Percentiles rank a stretch among this genome's conserved stretches.
Evolutionary conservation across 64 coral and sea anemone species (phyloP).

Genomic region (Astreopora myriophthalma): DNA sequence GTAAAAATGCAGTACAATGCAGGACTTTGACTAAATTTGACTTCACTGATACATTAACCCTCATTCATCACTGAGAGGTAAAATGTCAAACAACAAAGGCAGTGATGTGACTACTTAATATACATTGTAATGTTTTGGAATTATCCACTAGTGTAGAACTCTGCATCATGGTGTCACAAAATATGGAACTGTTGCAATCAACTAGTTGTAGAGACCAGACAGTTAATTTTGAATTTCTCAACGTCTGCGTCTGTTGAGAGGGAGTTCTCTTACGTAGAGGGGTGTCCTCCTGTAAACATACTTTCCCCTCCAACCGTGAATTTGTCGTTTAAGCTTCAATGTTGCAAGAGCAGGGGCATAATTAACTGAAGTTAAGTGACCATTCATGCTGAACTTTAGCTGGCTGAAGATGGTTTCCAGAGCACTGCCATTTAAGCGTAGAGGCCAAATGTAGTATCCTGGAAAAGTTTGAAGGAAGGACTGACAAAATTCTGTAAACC

Average conservation of each 20-base stretch:
- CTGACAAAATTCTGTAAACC: background rate
- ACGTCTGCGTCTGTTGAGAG: background rate
- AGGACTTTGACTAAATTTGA: too few species aligned
- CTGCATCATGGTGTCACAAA: too few species aligned
- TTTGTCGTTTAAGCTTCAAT: background rate
- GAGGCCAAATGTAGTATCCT: constrained; percentile 7
- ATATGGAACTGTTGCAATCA: too few species aligned
- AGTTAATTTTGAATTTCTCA: too few species aligned
- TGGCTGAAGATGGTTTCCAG: constrained; percentile 19
- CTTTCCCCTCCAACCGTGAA: background rate
- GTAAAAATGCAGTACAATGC: too few species aligned
- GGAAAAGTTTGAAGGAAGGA: background rate
- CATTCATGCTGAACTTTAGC: background rate
- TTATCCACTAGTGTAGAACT: too few species aligned
- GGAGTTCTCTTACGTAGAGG: background rate
- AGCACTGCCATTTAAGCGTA: constrained; percentile 8
- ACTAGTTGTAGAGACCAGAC: too few species aligned
- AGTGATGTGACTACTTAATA: too few species aligned
- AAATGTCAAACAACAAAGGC: too few species aligned
- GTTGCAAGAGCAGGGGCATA: background rate
- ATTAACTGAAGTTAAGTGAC: background rate
- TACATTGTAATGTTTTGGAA: too few species aligned
- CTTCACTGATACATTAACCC: too few species aligned
- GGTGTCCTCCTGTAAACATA: background rate
- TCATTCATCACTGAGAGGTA: too few species aligned